Conservation (phyloP, 1,140 invertebrate genomes). For the Drosophila malerkotliana region DNA sequence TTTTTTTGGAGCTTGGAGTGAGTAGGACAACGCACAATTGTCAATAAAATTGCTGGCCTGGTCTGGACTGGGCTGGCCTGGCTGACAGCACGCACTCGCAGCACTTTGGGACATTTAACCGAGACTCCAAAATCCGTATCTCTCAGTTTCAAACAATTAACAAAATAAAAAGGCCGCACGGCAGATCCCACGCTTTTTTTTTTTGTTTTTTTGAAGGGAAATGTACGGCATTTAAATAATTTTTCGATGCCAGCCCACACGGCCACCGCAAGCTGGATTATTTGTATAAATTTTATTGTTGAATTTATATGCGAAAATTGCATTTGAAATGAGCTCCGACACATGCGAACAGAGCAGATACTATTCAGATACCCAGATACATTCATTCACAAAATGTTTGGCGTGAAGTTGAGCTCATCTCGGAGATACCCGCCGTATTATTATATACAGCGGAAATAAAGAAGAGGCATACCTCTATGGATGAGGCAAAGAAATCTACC, state of each 20-base stretch:
- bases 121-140: slow-evolving; percentile 32
- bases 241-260: slow-evolving; percentile 68
- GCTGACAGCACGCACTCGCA: slow-evolving; percentile 51
- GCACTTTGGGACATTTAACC: slow-evolving; percentile 57
- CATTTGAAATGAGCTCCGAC: slow-evolving; percentile 59
- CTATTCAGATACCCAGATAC: neutral
- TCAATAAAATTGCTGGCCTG: slow-evolving; percentile 67
- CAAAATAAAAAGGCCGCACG: slow-evolving; percentile 25
- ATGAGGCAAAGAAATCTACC: slow-evolving; percentile 46
- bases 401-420: slow-evolving; percentile 61
- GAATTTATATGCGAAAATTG: slow-evolving; percentile 80
- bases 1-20: slow-evolving; percentile 15
- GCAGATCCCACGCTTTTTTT: slow-evolving; percentile 70
- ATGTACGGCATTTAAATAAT: slow-evolving; percentile 74
- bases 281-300: slow-evolving; percentile 71
- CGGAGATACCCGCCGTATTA: slow-evolving; percentile 39
- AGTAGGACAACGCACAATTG: slow-evolving; percentile 56
- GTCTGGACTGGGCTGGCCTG: neutral
- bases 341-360: slow-evolving; percentile 4
- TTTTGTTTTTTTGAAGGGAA: slow-evolving; percentile 44
- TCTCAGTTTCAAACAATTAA: slow-evolving; percentile 44
- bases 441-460: slow-evolving; percentile 74
- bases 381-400: slow-evolving; percentile 58
- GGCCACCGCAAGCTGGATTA: slow-evolving; percentile 50
- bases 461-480: slow-evolving; percentile 29